Evolutionary conservation across 2,113 vertebrate genomes (phyloP), one percentile per base, ranked within the genome.

Genomic region (Cepphus grylle): DNA sequence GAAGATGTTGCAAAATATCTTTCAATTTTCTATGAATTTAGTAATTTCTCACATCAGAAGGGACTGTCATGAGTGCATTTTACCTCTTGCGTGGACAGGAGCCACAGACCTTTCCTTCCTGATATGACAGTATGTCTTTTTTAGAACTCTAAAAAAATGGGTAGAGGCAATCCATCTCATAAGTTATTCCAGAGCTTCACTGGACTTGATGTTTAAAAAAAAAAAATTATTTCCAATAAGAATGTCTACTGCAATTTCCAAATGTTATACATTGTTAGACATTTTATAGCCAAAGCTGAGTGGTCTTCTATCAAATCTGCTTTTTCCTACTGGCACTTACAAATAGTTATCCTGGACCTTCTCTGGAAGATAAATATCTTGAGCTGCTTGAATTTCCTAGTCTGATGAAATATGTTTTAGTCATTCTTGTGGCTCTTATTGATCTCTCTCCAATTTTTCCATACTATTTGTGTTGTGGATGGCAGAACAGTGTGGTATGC

Each of bases 1-100:
- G 65, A 94, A 96, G 91, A 71, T 23, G 26, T 88, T 94, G 72
- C 86, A 96, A 92, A 95, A 86, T 78, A 38, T 50, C 38, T 92
- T 95, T 70, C 20, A 49, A 88, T 11, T 86, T 91, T 87, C 61
- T 90, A 22, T 6, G 3, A 80, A 45, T 72, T 74, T 69, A 76
- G 29, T 69, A 0, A 56, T 79, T 90, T 91, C 29, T 88, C n/a
- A 58, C 22, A 83, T 29, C 62, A 47, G 67, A 93, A 62, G 38
- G 21, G 7, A 62, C 50, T 83, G n/a, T 70, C 55, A 38, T 71
- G 59, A 79, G 15, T 23, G 12, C 15, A 7, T 81, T 81, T 90
- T 66, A 30, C 15, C 34, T 88, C 47, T 55, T 73, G 13, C 18
- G 9, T 73, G 49, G 63, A 53, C 30, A 38, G 40, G 12, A 80